Evolutionary conservation across 2,113 vertebrate genomes (phyloP).

Genomic region (Crotalus viridis): DNA sequence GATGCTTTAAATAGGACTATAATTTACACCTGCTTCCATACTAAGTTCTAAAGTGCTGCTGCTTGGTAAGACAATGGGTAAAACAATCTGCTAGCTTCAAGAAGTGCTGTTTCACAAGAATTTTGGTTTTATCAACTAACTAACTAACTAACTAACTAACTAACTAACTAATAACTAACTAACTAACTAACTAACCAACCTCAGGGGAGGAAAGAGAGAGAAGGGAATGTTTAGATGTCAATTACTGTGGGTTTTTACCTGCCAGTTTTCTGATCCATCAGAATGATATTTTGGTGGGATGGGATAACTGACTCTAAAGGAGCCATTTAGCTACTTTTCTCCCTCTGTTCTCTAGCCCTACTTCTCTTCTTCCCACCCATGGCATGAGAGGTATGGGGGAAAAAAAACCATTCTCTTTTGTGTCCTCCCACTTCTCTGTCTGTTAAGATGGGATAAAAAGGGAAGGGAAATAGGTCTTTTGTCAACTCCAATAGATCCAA

Average conservation of each 20-base stretch:
- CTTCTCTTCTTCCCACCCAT: too few species aligned
- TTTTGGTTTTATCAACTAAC: background rate
- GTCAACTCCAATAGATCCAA: background rate
- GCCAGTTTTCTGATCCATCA: background rate
- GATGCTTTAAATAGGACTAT: background rate
- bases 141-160: too few species aligned
- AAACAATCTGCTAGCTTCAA: background rate
- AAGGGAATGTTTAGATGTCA: background rate
- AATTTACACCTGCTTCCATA: background rate
- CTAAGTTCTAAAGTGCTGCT: background rate
- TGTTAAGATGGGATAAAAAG: background rate
- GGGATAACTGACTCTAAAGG: background rate
- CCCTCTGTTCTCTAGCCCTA: background rate
- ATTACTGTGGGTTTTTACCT: background rate
- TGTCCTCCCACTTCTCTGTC: background rate
- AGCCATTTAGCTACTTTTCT: background rate
- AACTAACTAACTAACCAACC: too few species aligned
- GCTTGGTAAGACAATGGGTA: background rate
- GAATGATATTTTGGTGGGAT: background rate
- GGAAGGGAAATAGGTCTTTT: background rate
- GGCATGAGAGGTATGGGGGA: background rate
- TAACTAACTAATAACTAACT: rapidly evolving
- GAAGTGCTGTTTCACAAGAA: background rate
- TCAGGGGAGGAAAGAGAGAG: background rate
- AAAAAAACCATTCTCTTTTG: background rate